Percentiles rank a stretch among this genome's conserved stretches.
Conservation (phyloP, 1,140 invertebrate genomes). For the Papilio polyxenes region DNA sequence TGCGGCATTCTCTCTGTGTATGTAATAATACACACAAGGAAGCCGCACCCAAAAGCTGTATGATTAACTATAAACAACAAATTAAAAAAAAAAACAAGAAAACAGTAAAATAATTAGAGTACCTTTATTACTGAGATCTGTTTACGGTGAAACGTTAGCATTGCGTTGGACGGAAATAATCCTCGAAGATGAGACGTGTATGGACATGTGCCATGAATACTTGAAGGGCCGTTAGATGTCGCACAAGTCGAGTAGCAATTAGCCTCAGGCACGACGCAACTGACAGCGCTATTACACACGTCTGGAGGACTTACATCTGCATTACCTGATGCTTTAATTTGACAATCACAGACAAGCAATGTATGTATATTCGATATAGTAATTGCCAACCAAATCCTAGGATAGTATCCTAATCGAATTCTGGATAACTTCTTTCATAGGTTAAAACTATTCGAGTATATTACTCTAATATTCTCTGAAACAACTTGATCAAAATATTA, state of each 20-base stretch:
- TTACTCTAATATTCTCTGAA: no score
- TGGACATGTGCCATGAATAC: slow-evolving; percentile 35
- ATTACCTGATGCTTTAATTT: slow-evolving; percentile 9
- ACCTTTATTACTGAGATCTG: not conserved
- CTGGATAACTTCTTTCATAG: no score
- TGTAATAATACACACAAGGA: no score
- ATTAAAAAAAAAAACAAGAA: not conserved
- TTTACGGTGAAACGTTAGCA: not conserved
- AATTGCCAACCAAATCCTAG: no score
- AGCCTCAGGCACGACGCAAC: not conserved
- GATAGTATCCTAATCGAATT: no score
- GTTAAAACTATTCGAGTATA: no score
- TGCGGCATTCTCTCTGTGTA: no score
- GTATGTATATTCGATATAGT: not conserved
- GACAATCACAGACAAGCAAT: not conserved
- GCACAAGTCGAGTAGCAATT: slow-evolving; percentile 32
- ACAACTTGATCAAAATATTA: no score
- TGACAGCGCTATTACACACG: slow-evolving; percentile 30
- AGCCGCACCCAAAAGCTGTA: not conserved
- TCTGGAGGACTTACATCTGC: slow-evolving; percentile 17
- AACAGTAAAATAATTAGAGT: not conserved
- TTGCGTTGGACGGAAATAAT: slow-evolving; percentile 20
- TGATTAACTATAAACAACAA: not conserved
- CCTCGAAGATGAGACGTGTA: slow-evolving; percentile 33
- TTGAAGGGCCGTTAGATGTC: not conserved